A percentile compares a stretch with the other conserved stretches of the same genome.
phyloP scores from a whole-genome alignment of 2,113 vertebrate species.

The Excalfactoria chinensis region DNA sequence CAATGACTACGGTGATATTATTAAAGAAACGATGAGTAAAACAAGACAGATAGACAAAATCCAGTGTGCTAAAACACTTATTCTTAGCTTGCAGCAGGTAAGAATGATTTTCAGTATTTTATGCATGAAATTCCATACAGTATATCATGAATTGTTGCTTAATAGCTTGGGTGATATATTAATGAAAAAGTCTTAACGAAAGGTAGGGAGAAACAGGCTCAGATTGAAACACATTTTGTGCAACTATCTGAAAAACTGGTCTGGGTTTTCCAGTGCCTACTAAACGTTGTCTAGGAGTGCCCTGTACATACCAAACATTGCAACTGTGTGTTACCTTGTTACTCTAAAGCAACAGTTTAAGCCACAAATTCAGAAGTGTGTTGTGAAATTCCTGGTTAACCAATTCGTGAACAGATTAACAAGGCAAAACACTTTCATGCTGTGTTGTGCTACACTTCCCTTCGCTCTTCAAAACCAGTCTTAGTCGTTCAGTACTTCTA shows the following conservation, averaged over 20 bases:
- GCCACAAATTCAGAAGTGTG: rapidly evolving
- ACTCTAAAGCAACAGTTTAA: neutral
- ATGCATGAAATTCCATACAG: neutral
- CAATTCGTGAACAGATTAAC: neutral
- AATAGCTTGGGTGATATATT: neutral
- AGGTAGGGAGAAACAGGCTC: neutral
- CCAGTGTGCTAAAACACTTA: slow-evolving; percentile 98
- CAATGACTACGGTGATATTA: slow-evolving; percentile 98
- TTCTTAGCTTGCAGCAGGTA: slow-evolving; percentile 99
- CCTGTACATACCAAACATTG: neutral
- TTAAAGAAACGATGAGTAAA: slow-evolving; percentile 99
- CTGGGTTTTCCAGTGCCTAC: neutral
- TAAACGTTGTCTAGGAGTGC: neutral
- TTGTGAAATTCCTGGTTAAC: neutral
- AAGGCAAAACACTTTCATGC: neutral
- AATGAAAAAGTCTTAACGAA: neutral
- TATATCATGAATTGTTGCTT: neutral
- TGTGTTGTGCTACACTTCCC: neutral
- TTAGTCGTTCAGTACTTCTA: neutral
- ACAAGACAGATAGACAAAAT: slow-evolving; percentile 98
- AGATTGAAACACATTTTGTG: neutral
- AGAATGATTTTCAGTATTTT: slow-evolving; percentile 26
- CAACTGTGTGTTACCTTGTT: neutral
- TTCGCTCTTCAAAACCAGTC: neutral
- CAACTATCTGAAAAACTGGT: neutral